Conservation (phyloP, 1,140 invertebrate genomes). For the Drosophila funebris region DNA sequence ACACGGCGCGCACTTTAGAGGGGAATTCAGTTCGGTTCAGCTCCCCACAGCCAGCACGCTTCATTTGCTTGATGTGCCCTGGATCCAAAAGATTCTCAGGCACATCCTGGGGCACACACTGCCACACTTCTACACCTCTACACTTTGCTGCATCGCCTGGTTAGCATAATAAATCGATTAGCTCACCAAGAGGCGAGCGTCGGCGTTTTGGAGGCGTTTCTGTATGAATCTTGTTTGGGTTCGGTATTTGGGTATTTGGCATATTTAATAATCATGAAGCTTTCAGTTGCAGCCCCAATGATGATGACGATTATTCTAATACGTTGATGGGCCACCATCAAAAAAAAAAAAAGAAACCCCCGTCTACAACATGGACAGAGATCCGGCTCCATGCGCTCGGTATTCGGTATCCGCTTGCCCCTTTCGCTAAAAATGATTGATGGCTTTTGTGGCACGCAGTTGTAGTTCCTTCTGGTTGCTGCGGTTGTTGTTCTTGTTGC, state of each 20-base stretch:
- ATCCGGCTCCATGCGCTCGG: constrained; percentile 25
- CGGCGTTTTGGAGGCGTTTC: constrained; percentile 3
- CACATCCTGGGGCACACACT: constrained; percentile 2
- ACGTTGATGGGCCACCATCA: constrained; percentile 27
- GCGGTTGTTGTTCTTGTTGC: constrained; percentile 10
- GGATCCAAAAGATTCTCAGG: constrained; percentile 16
- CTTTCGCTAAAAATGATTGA: constrained; percentile 81
- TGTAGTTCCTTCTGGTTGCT: constrained; percentile 30
- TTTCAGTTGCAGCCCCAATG: constrained; percentile 41
- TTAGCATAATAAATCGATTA: constrained; percentile 82
- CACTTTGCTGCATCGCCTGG: constrained; percentile 76
- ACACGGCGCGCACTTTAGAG: neutral
- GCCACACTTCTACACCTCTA: constrained; percentile 23
- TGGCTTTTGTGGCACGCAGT: constrained; percentile 76
- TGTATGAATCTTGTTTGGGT: constrained; percentile 11
- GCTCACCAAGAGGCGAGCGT: constrained; percentile 39
- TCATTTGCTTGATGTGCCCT: constrained; percentile 60
- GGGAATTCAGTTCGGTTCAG: neutral
- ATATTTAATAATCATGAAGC: constrained; percentile 79
- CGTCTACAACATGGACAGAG: constrained; percentile 7
- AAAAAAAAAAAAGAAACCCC: too few relatives aligned
- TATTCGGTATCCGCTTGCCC: constrained; percentile 61
- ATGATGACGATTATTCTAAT: constrained; percentile 78
- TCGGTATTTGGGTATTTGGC: constrained; percentile 67
- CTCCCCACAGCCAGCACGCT: constrained; percentile 33